Percentiles rank a stretch among this genome's conserved stretches.
These are phyloP conservation scores for Oegoconia quadripuncta DNA, from an alignment of 2,888 invertebrate genomes.

Conservation along the genomic window DNA sequence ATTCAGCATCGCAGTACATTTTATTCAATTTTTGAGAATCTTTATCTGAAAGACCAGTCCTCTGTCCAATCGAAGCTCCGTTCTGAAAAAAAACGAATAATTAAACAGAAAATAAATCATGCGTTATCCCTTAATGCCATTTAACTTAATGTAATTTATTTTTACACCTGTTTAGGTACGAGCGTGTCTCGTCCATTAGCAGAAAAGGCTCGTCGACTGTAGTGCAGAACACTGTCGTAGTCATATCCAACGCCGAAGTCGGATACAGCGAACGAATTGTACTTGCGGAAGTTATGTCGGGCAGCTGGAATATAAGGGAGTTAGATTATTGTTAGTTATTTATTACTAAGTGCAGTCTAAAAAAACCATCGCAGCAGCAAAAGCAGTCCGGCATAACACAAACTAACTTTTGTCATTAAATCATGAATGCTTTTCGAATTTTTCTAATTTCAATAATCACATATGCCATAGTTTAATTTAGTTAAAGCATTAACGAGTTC, in stretches of 20 bases:
- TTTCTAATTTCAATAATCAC: no score
- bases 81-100: conserved; percentile 36
- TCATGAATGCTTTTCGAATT: no score
- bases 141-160: background rate
- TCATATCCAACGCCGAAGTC: conserved; percentile 85
- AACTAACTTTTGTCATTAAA: no score
- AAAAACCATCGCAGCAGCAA: no score
- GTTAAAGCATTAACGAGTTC: no score
- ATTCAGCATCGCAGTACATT: conserved; percentile 77
- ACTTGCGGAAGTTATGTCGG: conserved; percentile 81
- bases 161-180: conserved; percentile 73
- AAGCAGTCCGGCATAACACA: no score
- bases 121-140: no score
- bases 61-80: conserved; percentile 77
- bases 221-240: conserved; percentile 87
- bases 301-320: conserved; percentile 58
- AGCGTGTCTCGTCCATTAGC: conserved; percentile 83
- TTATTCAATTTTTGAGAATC: conserved; percentile 77
- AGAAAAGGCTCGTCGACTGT: conserved; percentile 84
- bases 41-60: conserved; percentile 76
- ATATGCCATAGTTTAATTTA: no score
- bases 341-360: no score
- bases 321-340: no score
- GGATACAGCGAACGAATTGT: conserved; percentile 80
- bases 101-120: no score